Evolutionary conservation across 2,113 vertebrate genomes (phyloP).

Genomic region (Brachirus orientalis): DNA sequence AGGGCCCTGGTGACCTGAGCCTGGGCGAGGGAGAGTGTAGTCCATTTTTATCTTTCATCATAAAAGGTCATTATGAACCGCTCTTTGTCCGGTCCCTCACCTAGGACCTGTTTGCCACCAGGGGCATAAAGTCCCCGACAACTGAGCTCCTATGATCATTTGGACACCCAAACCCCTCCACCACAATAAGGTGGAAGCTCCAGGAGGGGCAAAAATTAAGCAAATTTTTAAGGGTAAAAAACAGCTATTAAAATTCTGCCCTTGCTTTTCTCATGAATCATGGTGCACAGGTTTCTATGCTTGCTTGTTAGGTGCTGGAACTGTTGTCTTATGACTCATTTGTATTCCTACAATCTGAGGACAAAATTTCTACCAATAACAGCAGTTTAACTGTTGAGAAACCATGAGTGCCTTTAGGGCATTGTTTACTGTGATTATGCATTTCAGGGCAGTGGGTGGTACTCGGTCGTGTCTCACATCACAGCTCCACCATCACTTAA

Average conservation of each 20-base stretch:
- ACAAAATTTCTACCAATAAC: constrained; percentile 24
- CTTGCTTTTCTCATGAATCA: constrained; percentile 5
- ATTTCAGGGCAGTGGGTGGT: constrained; percentile 44
- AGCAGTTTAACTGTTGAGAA: constrained; percentile 11
- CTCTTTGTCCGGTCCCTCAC: too few relatives aligned
- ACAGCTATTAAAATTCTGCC: background rate
- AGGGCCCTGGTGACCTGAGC: too few relatives aligned
- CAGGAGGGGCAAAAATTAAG: too few relatives aligned
- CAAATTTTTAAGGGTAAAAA: too few relatives aligned
- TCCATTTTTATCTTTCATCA: too few relatives aligned
- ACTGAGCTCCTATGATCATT: too few relatives aligned
- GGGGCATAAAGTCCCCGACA: too few relatives aligned
- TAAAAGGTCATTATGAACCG: too few relatives aligned
- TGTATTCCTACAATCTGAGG: background rate
- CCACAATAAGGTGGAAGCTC: too few relatives aligned
- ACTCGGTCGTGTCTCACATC: constrained; percentile 44
- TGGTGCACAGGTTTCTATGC: background rate
- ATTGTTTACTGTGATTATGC: constrained; percentile 63
- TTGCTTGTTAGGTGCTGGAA: background rate
- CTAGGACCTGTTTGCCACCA: too few relatives aligned
- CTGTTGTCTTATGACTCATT: background rate
- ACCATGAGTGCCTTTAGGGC: constrained; percentile 45
- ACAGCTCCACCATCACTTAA: constrained; percentile 31
- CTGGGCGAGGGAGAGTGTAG: too few relatives aligned
- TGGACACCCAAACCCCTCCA: too few relatives aligned